Percentiles rank a stretch among this genome's conserved stretches.
Evolutionary conservation across 2,113 vertebrate genomes (phyloP).

Genomic region (Caranx melampygus): DNA sequence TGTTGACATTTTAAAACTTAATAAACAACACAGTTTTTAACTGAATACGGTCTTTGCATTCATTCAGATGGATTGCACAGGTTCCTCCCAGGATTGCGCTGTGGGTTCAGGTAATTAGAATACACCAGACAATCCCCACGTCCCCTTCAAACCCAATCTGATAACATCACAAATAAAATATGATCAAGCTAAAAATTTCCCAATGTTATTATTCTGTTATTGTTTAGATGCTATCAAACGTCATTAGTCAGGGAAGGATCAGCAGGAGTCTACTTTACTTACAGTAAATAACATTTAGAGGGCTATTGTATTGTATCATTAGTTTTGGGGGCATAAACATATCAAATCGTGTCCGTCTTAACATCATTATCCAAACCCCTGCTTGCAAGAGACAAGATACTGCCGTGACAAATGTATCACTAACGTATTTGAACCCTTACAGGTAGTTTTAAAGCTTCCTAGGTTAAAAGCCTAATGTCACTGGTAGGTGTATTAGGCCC

Average conservation of each 20-base stretch:
- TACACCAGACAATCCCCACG: neutral
- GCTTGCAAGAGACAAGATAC: neutral
- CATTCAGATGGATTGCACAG: neutral
- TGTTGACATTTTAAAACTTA: slow-evolving; percentile 3
- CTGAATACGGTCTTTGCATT: neutral
- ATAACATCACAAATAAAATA: neutral
- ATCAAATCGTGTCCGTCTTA: neutral
- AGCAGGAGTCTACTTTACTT: slow-evolving; percentile 3
- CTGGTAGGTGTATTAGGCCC: neutral
- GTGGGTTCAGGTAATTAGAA: neutral
- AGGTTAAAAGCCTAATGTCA: neutral
- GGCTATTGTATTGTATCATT: slow-evolving; percentile 10
- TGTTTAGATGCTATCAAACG: slow-evolving; percentile 19
- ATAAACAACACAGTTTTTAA: neutral
- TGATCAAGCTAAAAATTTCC: slow-evolving; percentile 3
- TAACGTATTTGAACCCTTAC: neutral
- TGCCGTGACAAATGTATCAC: neutral
- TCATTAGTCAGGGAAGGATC: slow-evolving; percentile 15
- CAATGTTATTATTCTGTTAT: slow-evolving; percentile 1
- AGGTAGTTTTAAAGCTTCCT: slow-evolving; percentile 10
- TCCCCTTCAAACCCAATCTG: neutral
- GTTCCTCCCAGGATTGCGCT: neutral
- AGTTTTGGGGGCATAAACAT: neutral
- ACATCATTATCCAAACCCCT: slow-evolving; percentile 1
- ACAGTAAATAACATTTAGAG: slow-evolving; percentile 12